phyloP scores from a whole-genome alignment of 2,888 invertebrate genomes.

The Eilema griseolum region DNA sequence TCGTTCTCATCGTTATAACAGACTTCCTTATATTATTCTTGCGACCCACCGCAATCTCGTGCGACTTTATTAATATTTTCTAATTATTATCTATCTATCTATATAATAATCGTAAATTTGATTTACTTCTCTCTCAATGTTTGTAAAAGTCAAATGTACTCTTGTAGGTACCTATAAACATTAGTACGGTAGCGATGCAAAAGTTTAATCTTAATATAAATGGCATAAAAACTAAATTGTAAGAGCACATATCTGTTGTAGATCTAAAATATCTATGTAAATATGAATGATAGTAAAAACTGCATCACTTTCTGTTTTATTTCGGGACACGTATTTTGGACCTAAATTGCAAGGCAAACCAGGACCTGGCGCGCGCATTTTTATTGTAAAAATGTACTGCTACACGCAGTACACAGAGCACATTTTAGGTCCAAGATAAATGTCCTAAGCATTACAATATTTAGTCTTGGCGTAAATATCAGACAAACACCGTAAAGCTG shows the following conservation, averaged over 20 bases:
- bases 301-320: not conserved
- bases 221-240: not conserved
- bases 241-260: not conserved
- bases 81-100: too few species aligned
- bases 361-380: too few species aligned
- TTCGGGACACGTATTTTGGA: too few species aligned
- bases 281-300: not conserved
- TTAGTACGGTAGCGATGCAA: not conserved
- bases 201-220: not conserved
- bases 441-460: too few species aligned
- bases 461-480: not conserved
- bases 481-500: not conserved
- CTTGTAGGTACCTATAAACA: too few species aligned
- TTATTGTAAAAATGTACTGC: too few species aligned
- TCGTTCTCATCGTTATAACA: not conserved
- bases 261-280: not conserved
- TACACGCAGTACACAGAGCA: too few species aligned
- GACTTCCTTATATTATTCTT: not conserved
- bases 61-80: not conserved
- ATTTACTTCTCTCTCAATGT: too few species aligned
- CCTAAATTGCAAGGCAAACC: too few species aligned
- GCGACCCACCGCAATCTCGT: not conserved
- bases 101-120: too few species aligned
- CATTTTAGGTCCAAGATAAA: too few species aligned
- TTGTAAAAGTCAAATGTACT: too few species aligned